Conservation (phyloP, 2,888 invertebrate genomes). For the Zeuzera pyrina region DNA sequence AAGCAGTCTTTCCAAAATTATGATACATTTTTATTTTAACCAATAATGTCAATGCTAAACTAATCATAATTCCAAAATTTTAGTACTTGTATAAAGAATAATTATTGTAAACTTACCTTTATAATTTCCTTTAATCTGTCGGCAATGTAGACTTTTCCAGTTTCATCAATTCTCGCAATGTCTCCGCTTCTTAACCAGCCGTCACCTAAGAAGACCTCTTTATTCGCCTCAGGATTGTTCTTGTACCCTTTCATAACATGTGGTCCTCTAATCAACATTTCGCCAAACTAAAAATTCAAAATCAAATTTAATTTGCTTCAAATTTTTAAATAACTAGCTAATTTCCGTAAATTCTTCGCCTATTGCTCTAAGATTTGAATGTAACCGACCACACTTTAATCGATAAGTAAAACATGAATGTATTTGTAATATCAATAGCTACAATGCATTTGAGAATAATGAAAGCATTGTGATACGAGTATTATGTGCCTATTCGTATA, state of each 20-base stretch:
- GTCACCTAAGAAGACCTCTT: conserved; percentile 75
- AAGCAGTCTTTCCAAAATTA: too few species aligned
- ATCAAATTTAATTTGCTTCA: neutral
- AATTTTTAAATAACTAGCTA: neutral
- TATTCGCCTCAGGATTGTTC: conserved; percentile 81
- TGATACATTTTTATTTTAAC: too few species aligned
- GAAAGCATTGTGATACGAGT: too few species aligned
- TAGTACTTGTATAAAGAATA: neutral
- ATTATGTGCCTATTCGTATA: too few species aligned
- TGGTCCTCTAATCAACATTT: conserved; percentile 82
- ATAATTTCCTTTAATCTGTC: conserved; percentile 88
- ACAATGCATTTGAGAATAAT: too few species aligned
- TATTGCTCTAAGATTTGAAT: too few species aligned
- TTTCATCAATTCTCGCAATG: conserved; percentile 76
- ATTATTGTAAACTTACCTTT: conserved; percentile 62
- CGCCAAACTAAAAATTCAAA: conserved; percentile 69
- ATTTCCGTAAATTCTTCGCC: too few species aligned
- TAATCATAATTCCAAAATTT: neutral
- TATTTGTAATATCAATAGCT: too few species aligned
- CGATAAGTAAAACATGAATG: too few species aligned
- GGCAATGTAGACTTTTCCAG: conserved; percentile 77
- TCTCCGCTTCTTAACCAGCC: conserved; percentile 87
- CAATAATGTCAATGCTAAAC: too few species aligned
- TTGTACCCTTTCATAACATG: conserved; percentile 87
- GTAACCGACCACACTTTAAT: too few species aligned